Percentiles rank a stretch among this genome's conserved stretches.
Evolutionary conservation across 2,113 vertebrate genomes (phyloP).

Genomic region (Seriola aureovittata): DNA sequence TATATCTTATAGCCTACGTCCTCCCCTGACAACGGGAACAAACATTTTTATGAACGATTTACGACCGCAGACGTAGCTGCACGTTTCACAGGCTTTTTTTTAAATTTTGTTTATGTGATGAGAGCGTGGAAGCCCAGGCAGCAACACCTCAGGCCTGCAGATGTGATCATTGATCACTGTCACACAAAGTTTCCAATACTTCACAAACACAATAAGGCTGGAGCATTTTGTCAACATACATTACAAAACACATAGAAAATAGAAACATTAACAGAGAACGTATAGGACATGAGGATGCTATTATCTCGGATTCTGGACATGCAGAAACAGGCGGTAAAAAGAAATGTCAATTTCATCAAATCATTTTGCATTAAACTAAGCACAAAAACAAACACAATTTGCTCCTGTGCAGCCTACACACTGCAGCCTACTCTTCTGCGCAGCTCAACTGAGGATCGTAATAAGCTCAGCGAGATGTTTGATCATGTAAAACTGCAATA

Average conservation of each 20-base stretch:
- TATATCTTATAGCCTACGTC: background rate
- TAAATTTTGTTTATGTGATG: conserved; percentile 8
- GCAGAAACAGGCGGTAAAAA: conserved; percentile 34
- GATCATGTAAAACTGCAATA: conserved; percentile 54
- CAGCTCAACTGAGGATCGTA: conserved; percentile 6
- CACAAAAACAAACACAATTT: background rate
- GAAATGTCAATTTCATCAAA: conserved; percentile 42
- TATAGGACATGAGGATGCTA: background rate
- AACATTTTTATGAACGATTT: background rate
- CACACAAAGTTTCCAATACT: conserved; percentile 68
- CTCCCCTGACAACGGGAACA: background rate
- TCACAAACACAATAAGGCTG: conserved; percentile 31
- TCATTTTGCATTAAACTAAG: conserved; percentile 8
- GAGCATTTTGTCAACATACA: background rate
- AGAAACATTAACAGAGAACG: background rate
- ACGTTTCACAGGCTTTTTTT: too few species aligned
- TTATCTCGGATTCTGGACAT: background rate
- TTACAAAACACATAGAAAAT: background rate
- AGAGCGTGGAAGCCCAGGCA: background rate
- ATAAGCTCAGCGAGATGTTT: conserved; percentile 8
- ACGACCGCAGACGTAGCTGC: conserved; percentile 11
- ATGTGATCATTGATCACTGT: conserved; percentile 40
- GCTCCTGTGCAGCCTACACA: background rate
- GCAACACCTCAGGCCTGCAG: conserved; percentile 42
- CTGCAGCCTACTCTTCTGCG: conserved; percentile 14